phyloP scores from a whole-genome alignment of 2,888 invertebrate genomes.

The Polyommatus icarus region DNA sequence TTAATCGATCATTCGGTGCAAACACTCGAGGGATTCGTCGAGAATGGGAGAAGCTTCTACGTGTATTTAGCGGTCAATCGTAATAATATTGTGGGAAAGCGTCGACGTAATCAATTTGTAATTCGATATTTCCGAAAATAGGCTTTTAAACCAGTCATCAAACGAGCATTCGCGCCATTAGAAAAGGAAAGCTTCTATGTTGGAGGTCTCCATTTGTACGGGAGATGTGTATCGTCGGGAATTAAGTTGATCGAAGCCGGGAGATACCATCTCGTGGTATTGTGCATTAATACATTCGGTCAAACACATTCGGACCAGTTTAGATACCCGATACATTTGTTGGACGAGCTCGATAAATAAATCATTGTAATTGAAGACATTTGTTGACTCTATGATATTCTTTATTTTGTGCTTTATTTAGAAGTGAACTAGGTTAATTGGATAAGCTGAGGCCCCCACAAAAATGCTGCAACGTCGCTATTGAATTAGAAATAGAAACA shows the following conservation, averaged over 20 bases:
- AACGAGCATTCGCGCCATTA: slow-evolving; percentile 16
- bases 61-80: slow-evolving; percentile 8
- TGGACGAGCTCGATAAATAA: not conserved
- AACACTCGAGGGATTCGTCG: not conserved
- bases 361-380: slow-evolving; percentile 19
- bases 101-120: slow-evolving; percentile 21
- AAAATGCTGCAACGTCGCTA: not conserved
- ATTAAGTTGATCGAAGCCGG: slow-evolving; percentile 49
- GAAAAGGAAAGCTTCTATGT: slow-evolving; percentile 34
- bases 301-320: slow-evolving; percentile 12
- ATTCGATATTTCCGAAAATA: slow-evolving; percentile 10
- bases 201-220: slow-evolving; percentile 41
- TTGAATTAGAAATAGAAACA: slow-evolving; percentile 1
- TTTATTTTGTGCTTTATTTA: not conserved
- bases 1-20: not conserved
- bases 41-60: not conserved
- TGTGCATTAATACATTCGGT: slow-evolving; percentile 27
- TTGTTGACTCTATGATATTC: slow-evolving; percentile 1
- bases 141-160: not conserved
- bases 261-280: slow-evolving; percentile 38
- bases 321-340: not conserved
- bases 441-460: not conserved
- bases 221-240: slow-evolving; percentile 47
- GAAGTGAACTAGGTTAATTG: slow-evolving; percentile 2
- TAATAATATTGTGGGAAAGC: slow-evolving; percentile 12